Evolutionary conservation across 2,888 invertebrate species (phyloP).

Genomic region (Sarcophaga subvicina): DNA sequence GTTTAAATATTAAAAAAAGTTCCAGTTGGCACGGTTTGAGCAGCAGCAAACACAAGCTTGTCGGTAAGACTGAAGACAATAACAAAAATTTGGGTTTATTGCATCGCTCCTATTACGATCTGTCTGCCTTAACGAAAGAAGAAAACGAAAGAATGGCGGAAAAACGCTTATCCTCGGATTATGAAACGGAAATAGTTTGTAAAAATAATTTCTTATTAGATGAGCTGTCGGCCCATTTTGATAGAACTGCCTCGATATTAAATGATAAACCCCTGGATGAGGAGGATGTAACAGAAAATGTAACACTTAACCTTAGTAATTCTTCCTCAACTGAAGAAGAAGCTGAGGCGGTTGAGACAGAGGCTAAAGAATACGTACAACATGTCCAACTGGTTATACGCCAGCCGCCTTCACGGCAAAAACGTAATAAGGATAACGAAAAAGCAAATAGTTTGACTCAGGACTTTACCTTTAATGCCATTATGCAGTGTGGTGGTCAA

Average conservation of each 20-base stretch:
- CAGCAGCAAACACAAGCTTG: too few species aligned
- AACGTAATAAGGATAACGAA: constrained; percentile 61
- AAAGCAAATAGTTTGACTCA: constrained; percentile 59
- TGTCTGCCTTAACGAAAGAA: constrained; percentile 82
- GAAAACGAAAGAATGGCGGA: constrained; percentile 71
- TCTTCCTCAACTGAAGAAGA: constrained; percentile 61
- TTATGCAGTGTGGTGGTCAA: constrained; percentile 70
- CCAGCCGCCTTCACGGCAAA: constrained; percentile 75
- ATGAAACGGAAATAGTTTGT: constrained; percentile 76
- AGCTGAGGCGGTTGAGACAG: background rate
- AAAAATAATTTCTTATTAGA: constrained; percentile 81
- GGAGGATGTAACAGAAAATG: constrained; percentile 28
- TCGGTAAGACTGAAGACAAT: background rate
- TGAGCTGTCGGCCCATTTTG: constrained; percentile 83
- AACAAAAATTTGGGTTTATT: constrained; percentile 76
- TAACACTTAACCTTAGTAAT: constrained; percentile 31
- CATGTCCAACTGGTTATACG: constrained; percentile 78
- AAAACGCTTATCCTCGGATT: constrained; percentile 71
- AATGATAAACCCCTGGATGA: constrained; percentile 80
- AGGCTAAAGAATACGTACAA: constrained; percentile 69
- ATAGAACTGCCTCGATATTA: constrained; percentile 84
- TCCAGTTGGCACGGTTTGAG: constrained; percentile 74
- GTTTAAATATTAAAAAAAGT: constrained; percentile 74
- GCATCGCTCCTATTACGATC: constrained; percentile 85
- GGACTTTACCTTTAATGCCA: constrained; percentile 43